These are phyloP conservation scores for Myiotriccus ornatus DNA, from an alignment of 2,797 vertebrate species.

Conservation along the genomic window DNA sequence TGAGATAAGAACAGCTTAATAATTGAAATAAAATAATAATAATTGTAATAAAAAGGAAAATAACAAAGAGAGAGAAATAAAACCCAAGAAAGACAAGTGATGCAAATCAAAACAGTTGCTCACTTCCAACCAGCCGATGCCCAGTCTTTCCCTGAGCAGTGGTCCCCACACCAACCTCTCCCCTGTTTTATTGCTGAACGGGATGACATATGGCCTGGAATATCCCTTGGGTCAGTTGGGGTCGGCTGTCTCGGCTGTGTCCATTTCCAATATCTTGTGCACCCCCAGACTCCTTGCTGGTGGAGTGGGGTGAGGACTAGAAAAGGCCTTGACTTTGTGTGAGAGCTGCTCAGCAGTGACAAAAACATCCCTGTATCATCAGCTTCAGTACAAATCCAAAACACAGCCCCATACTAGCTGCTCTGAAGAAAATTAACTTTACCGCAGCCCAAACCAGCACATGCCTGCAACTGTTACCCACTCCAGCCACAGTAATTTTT, in stretches of 20 bases:
- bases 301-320: background rate
- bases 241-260: background rate
- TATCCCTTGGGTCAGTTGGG: background rate
- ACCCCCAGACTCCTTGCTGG: rapidly evolving
- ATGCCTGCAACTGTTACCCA: background rate
- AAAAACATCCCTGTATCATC: background rate
- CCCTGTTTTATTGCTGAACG: background rate
- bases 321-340: background rate
- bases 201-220: background rate
- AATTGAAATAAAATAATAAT: background rate
- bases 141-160: background rate
- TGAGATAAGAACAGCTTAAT: background rate
- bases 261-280: background rate
- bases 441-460: background rate
- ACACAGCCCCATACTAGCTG: background rate
- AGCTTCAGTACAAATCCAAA: background rate
- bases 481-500: background rate
- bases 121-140: background rate
- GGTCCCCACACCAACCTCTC: no score
- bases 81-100: background rate
- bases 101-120: background rate
- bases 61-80: background rate
- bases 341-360: background rate
- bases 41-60: background rate
- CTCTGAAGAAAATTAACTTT: background rate